Conservation (phyloP, 2,113 vertebrate species). For the Leucopsar rothschildi region DNA sequence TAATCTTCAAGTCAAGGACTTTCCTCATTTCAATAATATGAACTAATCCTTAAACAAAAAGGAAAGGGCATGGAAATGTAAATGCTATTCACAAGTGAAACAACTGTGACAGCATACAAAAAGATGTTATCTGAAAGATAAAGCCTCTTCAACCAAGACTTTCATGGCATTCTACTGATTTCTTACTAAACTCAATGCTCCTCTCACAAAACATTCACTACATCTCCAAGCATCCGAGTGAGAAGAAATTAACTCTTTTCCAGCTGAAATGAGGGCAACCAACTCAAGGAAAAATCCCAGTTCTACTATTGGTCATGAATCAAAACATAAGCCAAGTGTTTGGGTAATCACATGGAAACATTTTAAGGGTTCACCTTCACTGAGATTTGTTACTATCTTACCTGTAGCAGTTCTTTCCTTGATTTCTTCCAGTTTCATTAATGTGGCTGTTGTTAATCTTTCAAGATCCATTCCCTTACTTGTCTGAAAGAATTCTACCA, state of each 20-base stretch:
- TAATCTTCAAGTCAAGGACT: conserved; percentile 86
- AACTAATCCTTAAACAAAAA: conserved; percentile 78
- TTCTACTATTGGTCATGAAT: background rate
- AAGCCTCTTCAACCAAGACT: background rate
- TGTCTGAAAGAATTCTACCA: conserved; percentile 89
- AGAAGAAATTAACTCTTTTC: background rate
- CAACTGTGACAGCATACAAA: background rate
- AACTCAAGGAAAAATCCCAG: background rate
- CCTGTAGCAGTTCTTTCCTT: conserved; percentile 93
- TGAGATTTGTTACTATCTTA: conserved; percentile 30
- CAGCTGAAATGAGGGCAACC: background rate
- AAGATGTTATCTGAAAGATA: background rate
- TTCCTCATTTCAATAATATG: conserved; percentile 96
- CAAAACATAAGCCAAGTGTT: background rate
- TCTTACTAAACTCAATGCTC: background rate
- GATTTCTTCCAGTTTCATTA: conserved; percentile 94
- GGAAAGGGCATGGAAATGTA: background rate
- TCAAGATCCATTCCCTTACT: conserved; percentile 88
- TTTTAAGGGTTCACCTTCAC: background rate
- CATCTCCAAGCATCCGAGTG: background rate
- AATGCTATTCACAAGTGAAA: background rate
- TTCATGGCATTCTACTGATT: background rate
- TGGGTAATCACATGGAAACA: background rate
- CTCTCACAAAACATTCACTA: background rate
- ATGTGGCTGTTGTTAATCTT: conserved; percentile 87